Evolutionary conservation across 2,888 invertebrate species (phyloP), one percentile per base, ranked within the genome.

Genomic region (Blera fallax): DNA sequence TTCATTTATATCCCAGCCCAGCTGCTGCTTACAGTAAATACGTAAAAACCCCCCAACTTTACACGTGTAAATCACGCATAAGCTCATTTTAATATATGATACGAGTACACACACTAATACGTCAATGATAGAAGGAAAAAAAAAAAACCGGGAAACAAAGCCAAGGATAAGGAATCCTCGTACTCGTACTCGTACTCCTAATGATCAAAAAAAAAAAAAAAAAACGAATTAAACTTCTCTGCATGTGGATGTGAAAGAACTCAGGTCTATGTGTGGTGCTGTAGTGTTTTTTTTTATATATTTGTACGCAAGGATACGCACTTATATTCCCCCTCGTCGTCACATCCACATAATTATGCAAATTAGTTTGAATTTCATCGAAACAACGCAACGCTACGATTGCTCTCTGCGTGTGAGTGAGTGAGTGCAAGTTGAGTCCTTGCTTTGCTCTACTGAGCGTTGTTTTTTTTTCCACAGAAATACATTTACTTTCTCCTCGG

Each of bases 61-160:
- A 85, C 84, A 85, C 84, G 84, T 85, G 84, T 85, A 85, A 85
- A 85, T 85, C 84, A 85, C 74, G 76, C 80, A 81, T 85, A 85
- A 85, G 76, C 81, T 81, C 84, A 76, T 81, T 85, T 80, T 48
- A 85, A 81, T 85, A 81, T 85, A 85, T 76, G 69, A 76, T 82
- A 72, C 77, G 77, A 82, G 64, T 79, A 69, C 70, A 85, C 76
- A 81, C 81, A 76, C 84, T 60, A 34, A 64, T 74, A 80, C 79
- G 67, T 52, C 67, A 64, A 69, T 64, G 72, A 73, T 45, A 58
- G 52, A 62, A n/a, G 58, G 27, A 80, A 50, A 11, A 27, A 48
- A 21, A 29, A 56, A 37, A 65, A 11, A 14, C 18, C 50, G 62
- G 80, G 67, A 84, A 84, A 84, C 83, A 84, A 79, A 69, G 62